phyloP scores from a whole-genome alignment of 2,797 vertebrate genomes.

The Sebastiscus albofasciatus region DNA sequence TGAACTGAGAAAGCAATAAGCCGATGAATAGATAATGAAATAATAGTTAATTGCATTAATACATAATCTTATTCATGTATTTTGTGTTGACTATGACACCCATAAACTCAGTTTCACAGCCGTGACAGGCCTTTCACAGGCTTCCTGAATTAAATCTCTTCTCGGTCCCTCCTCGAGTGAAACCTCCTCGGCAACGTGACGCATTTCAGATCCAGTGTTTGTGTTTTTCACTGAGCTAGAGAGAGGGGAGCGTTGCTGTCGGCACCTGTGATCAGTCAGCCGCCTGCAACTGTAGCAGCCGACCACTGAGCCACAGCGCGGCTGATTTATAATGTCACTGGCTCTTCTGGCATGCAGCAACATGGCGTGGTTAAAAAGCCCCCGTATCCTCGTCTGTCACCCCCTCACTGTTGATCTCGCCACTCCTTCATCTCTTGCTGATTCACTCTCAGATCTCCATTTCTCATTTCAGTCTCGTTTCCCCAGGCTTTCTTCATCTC shows the following conservation, averaged over 20 bases:
- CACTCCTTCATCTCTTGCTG: constrained; percentile 33
- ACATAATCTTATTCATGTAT: neutral
- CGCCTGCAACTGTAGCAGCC: constrained; percentile 19
- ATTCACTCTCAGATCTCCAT: constrained; percentile 39
- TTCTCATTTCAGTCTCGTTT: constrained; percentile 41
- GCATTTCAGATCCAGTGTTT: constrained; percentile 19
- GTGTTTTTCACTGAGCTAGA: neutral
- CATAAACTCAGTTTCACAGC: neutral
- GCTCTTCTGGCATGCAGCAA: constrained; percentile 52
- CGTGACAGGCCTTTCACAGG: neutral
- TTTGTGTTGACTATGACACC: neutral
- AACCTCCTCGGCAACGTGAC: neutral
- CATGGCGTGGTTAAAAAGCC: constrained; percentile 51
- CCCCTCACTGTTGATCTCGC: constrained; percentile 20
- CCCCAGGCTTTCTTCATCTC: constrained; percentile 29
- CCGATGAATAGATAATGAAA: neutral
- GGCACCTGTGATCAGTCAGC: constrained; percentile 64
- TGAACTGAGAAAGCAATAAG: neutral
- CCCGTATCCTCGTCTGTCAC: constrained; percentile 30
- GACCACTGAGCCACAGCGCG: constrained; percentile 1
- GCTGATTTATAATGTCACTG: constrained; percentile 50
- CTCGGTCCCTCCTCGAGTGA: neutral
- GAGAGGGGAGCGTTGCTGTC: constrained; percentile 8
- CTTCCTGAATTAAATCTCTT: constrained; percentile 17
- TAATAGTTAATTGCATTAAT: neutral